Conservation (phyloP, 1,140 invertebrate species). For the Gryllus bimaculatus region DNA sequence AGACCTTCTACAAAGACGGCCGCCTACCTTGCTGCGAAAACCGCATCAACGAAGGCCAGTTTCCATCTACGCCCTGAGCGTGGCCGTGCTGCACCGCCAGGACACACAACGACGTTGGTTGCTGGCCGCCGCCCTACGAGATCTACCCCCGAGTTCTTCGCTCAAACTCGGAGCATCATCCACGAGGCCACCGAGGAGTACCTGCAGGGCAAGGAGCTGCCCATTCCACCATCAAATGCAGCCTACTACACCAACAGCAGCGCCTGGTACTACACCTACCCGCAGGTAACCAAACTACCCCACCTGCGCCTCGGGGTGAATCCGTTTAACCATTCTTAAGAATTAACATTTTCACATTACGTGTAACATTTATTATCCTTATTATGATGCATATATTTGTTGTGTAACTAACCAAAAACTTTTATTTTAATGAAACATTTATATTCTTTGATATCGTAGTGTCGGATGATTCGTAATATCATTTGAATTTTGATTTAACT, state of each 20-base stretch:
- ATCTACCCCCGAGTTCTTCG: constrained; percentile 54
- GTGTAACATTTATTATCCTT: no score
- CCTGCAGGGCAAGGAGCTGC: neutral
- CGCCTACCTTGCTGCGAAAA: constrained; percentile 51
- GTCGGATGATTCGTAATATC: no score
- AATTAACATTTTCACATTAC: no score
- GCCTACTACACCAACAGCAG: constrained; percentile 30
- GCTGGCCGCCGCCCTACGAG: constrained; percentile 55
- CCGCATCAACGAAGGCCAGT: constrained; percentile 51
- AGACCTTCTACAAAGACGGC: constrained; percentile 52
- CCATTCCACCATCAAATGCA: neutral
- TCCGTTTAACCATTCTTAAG: no score
- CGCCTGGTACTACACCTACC: constrained; percentile 41
- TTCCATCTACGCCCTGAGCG: constrained; percentile 48
- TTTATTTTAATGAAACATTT: no score
- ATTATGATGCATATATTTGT: no score
- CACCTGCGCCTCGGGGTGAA: no score
- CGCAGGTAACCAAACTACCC: neutral
- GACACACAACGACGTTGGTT: constrained; percentile 47
- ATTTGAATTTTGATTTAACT: no score
- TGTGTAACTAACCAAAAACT: no score
- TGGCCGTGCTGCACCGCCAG: constrained; percentile 49
- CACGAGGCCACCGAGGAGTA: constrained; percentile 41
- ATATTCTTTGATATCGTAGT: no score
- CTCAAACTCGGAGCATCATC: constrained; percentile 47